These are phyloP conservation scores for Telenomus remus DNA, from an alignment of 1,140 invertebrate species.

Conservation along the genomic window DNA sequence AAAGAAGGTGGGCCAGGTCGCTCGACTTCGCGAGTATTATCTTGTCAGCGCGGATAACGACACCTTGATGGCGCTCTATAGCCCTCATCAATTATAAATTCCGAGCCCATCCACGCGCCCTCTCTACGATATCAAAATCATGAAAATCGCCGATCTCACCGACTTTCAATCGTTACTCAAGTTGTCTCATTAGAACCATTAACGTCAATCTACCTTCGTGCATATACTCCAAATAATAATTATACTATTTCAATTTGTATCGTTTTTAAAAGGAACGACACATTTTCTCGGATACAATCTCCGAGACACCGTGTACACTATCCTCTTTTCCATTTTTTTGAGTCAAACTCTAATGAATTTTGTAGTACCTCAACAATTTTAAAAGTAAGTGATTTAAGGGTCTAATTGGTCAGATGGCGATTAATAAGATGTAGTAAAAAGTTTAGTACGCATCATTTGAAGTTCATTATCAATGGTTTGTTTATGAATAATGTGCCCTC, in stretches of 20 bases:
- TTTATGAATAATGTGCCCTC: conserved; percentile 8
- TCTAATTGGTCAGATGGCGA: no score
- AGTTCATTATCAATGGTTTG: no score
- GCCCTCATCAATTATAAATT: conserved; percentile 73
- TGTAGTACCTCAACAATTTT: no score
- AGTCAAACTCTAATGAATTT: no score
- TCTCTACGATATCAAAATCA: conserved; percentile 61
- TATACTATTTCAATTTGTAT: no score
- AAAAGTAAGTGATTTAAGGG: no score
- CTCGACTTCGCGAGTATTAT: conserved; percentile 69
- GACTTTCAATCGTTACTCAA: conserved; percentile 63
- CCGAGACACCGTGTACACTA: no score
- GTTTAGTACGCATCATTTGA: no score
- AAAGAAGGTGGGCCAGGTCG: conserved; percentile 44
- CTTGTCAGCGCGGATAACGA: conserved; percentile 72
- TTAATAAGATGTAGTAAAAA: no score
- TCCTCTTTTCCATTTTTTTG: no score
- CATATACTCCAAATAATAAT: conserved; percentile 10
- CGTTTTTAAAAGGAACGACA: no score
- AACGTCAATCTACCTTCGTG: conserved; percentile 34
- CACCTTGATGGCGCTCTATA: conserved; percentile 69
- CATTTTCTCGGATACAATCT: no score
- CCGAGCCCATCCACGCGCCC: conserved; percentile 49
- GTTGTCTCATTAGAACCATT: conserved; percentile 65
- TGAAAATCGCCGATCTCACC: conserved; percentile 63